Evolutionary conservation across 2,888 invertebrate genomes (phyloP), one percentile per base, ranked within the genome.

Genomic region (Hofmannophila pseudospretella): DNA sequence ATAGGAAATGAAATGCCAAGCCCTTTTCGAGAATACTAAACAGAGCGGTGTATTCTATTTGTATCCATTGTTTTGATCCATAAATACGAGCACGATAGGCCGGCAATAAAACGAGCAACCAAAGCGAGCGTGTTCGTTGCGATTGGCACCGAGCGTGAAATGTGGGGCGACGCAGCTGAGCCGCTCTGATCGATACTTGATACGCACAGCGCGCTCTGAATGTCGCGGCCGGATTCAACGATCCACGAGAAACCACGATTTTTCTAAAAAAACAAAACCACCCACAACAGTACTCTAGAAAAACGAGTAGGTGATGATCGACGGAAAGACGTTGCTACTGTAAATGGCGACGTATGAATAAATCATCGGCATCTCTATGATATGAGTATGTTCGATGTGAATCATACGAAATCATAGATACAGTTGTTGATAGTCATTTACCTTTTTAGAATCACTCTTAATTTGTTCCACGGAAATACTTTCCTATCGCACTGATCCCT

Each of bases 131-230:
- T 59, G 58, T 58, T 68, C 60, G 59, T 56, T 58, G 62, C 65
- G 65, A 70, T 72, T 69, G 63, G 67, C 66, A 71, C 62, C 66
- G 54, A 68, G 68, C 72, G 72, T 73, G 66, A 76, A 81, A 82
- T 81, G 76, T 79, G 73, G 77, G 68, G 65, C 74, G 70, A 69
- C 72, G 69, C 67, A 70, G 68, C 69, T 73, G 69, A 77, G 66
- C 69, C 74, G 65, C 62, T 73, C 72, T 62, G 76, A 82, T 82
- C 80, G 79, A 84, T 84, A 80, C 74, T 67, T 70, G 74, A 80
- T 79, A 82, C 81, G 74, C 75, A 70, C 67, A 66, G 57, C 72
- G 72, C 68, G 72, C 73, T 78, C 77, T 73, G 64, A 73, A 76
- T 74, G 67, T 61, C 64, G 59, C 57, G 67, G 63, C 73, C 71